Base-by-base conservation (phyloP, 2,888 invertebrate genomes). In the Trichopria drosophilae region DNA sequence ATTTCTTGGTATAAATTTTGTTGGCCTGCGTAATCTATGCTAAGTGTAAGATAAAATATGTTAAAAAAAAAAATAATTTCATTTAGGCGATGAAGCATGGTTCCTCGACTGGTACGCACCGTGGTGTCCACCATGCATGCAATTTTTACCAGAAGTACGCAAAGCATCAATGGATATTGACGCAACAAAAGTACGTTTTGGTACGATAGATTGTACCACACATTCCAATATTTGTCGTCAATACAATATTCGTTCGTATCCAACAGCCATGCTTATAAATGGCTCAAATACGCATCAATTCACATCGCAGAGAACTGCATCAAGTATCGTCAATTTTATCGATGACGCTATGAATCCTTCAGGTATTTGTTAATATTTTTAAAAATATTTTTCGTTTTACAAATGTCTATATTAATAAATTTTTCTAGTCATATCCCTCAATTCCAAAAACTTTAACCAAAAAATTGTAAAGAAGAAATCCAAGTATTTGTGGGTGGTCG, bases 31-130 rank as follows among this genome's bases (percentile, higher is more conserved):
- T n/a, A n/a, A n/a, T n/a, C n/a, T n/a, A n/a, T n/a, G n/a, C n/a
- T n/a, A n/a, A n/a, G n/a, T 7, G 42, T 16, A 44, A 36, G 10
- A 10, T 43, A 59, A 19, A 65, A 63, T 40, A 60, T 62, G n/a
- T n/a, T n/a, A n/a, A n/a, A n/a, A n/a, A n/a, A n/a, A n/a, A n/a
- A n/a, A n/a, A 20, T 64, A 75, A 24, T n/a, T 66, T 71, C 20
- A 15, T 31, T 6, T 35, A 65, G 60, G 37, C 35, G 59, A 60
- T 22, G 66, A 68, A 60, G 72, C 76, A 1, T 87, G 86, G 85
- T 82, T 88, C 61, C 78, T 89, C 19, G 87, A 88, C 68, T 88
- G 87, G 80, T 87, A 84, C 71, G 85, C 87, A 1, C 87, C 88
- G 63, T 87, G 87, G 86, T 89, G 88, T 71, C 87, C 88, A 4